Base-by-base conservation (phyloP, 2,113 vertebrate genomes). In the Kryptolebias marmoratus region DNA sequence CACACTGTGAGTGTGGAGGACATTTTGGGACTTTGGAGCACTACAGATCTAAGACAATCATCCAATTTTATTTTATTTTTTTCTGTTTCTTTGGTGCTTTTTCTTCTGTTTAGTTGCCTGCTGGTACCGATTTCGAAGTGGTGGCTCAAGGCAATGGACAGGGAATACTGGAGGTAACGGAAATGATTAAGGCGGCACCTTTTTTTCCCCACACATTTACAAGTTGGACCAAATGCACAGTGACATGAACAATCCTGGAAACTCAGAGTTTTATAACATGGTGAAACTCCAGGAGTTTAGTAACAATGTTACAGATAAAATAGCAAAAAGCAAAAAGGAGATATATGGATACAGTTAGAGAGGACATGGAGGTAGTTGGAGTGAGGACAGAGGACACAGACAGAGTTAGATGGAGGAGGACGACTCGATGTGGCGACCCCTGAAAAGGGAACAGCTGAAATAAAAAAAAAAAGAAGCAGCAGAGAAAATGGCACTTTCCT, bases 81-180 rank as follows among this genome's bases (percentile, higher is more conserved):
- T 66, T 67, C 27, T 68, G 63, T 16, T 73, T 79, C 39, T 81
- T 5, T 64, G 11, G 7, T 81, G 3, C 12, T 14, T n/a, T 48
- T 74, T 63, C 62, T 63, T 15, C 39, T 61, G 15, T 2, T 1
- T 49, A 94, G 93, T 36, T 93, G 32, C 91, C 90, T 30, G 28
- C 82, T 52, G 79, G 93, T 2, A 53, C 93, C 71, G 87, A 91
- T 15, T 87, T 96, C 65, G 85, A 54, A 0, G 93, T 96, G 16
- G 86, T 66, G 30, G 95, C 94, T 0, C 69, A 65, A 73, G 96
- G 96, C 12, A 87, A 65, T 0, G 96, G 95, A 39, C 82, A 92
- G 67, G 95, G 95, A 55, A 93, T 94, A 0, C 79, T 96, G 68
- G 95, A 96, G 0, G 95, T 96, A 67, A 31, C 27, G n/a, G 2